Evolutionary conservation across 2,888 invertebrate genomes (phyloP), one percentile per base, ranked within the genome.

Genomic region (Odontothrips loti): DNA sequence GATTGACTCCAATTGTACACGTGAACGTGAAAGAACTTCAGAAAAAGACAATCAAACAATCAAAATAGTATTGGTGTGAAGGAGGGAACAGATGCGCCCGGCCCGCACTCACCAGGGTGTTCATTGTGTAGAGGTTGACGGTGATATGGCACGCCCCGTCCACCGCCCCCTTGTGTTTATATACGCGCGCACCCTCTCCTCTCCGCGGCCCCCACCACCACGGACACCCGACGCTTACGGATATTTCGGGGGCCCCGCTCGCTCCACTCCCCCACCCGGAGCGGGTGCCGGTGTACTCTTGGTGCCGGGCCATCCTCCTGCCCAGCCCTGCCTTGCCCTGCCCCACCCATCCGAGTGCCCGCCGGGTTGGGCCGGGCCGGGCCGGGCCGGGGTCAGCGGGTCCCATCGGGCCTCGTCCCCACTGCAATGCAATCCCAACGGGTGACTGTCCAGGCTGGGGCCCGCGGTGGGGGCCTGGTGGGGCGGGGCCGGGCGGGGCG

Each of bases 71-170:
- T n/a, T n/a, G n/a, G n/a, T n/a, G n/a, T n/a, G n/a, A n/a, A n/a
- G n/a, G n/a, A n/a, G n/a, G n/a, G n/a, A n/a, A n/a, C n/a, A n/a
- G n/a, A n/a, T n/a, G n/a, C n/a, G n/a, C n/a, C n/a, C n/a, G n/a
- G 34, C 34, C 34, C 34, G 34, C 34, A 27, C 68, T 75, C 27
- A 75, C 68, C 68, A 75, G 10, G 27, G 68, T 75, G 68, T 75
- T 75, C 68, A 75, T 75, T 75, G 68, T 75, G 68, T 1, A 9
- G 68, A 75, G 68, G 68, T 75, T 75, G 68, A 75, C 68, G 68
- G 68, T 75, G 68, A 75, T 75, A 75, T 75, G 68, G 68, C 68
- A 75, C 68, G 68, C n/a, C 27, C 23, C 10, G 12, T 23, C 23
- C 23, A 12, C 68, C 68, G 68, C 68, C 68, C 68, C 68, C 68